phyloP scores from a whole-genome alignment of 2,888 invertebrate species.

The Trichogramma evanescens region DNA sequence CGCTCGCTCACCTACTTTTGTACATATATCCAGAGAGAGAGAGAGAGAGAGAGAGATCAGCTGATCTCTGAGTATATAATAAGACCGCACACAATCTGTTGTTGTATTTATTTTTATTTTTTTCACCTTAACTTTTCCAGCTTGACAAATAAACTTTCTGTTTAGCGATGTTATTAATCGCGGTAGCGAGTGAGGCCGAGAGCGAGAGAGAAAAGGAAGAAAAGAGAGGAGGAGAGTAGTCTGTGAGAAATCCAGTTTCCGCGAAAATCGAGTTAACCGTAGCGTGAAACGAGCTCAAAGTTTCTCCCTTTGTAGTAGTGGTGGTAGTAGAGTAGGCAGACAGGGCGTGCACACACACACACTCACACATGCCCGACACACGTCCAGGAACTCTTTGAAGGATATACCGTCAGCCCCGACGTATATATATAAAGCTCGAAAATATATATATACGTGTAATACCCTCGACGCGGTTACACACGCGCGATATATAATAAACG shows the following conservation, averaged over 20 bases:
- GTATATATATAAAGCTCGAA: no score
- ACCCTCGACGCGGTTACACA: no score
- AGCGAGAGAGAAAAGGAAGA: neutral
- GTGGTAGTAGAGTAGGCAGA: no score
- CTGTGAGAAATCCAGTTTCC: slow-evolving; percentile 13
- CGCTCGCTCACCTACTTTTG: neutral
- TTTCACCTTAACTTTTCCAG: no score
- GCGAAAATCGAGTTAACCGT: slow-evolving; percentile 21
- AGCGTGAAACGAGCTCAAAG: slow-evolving; percentile 20
- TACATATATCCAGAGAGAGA: neutral
- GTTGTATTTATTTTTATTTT: no score
- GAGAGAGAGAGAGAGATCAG: neutral
- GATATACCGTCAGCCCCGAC: neutral
- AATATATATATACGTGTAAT: no score
- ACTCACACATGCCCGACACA: neutral
- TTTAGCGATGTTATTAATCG: slow-evolving; percentile 15
- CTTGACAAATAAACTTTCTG: slow-evolving; percentile 3
- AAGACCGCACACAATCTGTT: no score
- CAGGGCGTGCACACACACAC: no score
- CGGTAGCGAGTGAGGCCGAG: neutral
- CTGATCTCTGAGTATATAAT: no score
- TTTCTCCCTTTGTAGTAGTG: slow-evolving; percentile 11
- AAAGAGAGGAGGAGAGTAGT: neutral
- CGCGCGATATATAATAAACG: no score
- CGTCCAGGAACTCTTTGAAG: slow-evolving; percentile 14